These are phyloP conservation scores for Amblyjoppa fuscipennis DNA, from an alignment of 2,888 invertebrate species.

Conservation along the genomic window DNA sequence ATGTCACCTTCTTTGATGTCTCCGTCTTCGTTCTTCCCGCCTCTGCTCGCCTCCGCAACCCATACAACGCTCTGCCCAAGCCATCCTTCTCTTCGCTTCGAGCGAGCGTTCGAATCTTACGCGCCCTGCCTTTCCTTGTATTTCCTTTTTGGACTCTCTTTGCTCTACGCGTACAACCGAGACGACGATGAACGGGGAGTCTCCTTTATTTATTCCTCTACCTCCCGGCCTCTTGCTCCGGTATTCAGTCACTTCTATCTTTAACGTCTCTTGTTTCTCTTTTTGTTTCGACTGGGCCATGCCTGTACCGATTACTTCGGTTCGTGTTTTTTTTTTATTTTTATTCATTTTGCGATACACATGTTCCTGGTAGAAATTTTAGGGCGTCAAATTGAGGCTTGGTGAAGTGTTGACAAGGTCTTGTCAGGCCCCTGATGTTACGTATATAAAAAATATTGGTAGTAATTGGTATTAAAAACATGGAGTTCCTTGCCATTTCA, in stretches of 20 bases:
- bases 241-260: conserved; percentile 49
- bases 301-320: background rate
- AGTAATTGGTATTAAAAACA: too few relatives aligned
- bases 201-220: conserved; percentile 49
- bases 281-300: conserved; percentile 17
- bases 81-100: conserved; percentile 43
- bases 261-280: conserved; percentile 43
- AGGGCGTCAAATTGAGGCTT: too few relatives aligned
- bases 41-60: conserved; percentile 66
- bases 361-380: background rate
- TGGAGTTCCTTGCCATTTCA: too few relatives aligned
- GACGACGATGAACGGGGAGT: conserved; percentile 27
- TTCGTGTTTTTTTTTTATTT: background rate
- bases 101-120: conserved; percentile 37
- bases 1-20: conserved; percentile 84
- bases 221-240: conserved; percentile 40
- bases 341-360: background rate
- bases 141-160: conserved; percentile 33
- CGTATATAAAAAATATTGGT: too few relatives aligned
- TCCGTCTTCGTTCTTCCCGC: conserved; percentile 70
- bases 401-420: too few relatives aligned
- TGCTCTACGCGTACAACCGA: conserved; percentile 34
- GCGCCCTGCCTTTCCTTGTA: conserved; percentile 34
- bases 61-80: conserved; percentile 53
- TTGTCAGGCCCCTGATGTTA: background rate